Evolutionary conservation across 2,113 vertebrate genomes (phyloP).

Genomic region (Gambusia affinis): DNA sequence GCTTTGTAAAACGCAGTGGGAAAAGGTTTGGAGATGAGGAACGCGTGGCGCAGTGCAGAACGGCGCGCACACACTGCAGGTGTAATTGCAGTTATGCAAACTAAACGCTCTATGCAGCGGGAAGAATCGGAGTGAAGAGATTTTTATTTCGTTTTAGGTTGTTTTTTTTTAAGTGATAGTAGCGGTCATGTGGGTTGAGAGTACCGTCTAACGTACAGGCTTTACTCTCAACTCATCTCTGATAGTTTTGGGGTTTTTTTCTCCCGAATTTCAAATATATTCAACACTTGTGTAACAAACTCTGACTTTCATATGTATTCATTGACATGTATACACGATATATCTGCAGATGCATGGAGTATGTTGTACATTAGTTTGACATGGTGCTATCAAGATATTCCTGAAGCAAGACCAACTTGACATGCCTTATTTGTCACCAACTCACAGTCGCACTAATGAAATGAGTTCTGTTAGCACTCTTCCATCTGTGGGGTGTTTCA

Average conservation of each 20-base stretch:
- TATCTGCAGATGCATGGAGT: conserved; percentile 70
- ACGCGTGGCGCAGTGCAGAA: conserved; percentile 41
- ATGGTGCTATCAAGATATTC: conserved; percentile 78
- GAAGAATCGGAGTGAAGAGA: conserved; percentile 49
- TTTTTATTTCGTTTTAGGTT: background rate
- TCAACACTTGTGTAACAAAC: conserved; percentile 61
- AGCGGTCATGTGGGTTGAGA: conserved; percentile 12
- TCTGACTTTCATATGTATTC: conserved; percentile 53
- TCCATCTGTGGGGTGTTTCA: conserved; percentile 19
- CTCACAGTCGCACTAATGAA: conserved; percentile 18
- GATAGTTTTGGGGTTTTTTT: conserved; percentile 27
- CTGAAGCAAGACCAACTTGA: conserved; percentile 55
- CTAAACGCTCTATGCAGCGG: conserved; percentile 61
- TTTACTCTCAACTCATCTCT: conserved; percentile 38
- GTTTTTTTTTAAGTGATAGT: background rate
- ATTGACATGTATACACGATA: conserved; percentile 51
- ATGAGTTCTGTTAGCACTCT: background rate
- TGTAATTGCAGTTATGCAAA: conserved; percentile 55
- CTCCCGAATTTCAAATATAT: conserved; percentile 57
- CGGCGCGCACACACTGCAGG: conserved; percentile 34
- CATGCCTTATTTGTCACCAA: conserved; percentile 45
- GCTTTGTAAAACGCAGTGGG: conserved; percentile 67
- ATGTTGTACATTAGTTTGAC: conserved; percentile 65
- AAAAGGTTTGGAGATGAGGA: conserved; percentile 42
- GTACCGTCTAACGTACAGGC: background rate